A percentile compares a stretch with the other conserved stretches of the same genome.
phyloP scores from a whole-genome alignment of 2,797 vertebrate species.

The Tragelaphus eurycerus region DNA sequence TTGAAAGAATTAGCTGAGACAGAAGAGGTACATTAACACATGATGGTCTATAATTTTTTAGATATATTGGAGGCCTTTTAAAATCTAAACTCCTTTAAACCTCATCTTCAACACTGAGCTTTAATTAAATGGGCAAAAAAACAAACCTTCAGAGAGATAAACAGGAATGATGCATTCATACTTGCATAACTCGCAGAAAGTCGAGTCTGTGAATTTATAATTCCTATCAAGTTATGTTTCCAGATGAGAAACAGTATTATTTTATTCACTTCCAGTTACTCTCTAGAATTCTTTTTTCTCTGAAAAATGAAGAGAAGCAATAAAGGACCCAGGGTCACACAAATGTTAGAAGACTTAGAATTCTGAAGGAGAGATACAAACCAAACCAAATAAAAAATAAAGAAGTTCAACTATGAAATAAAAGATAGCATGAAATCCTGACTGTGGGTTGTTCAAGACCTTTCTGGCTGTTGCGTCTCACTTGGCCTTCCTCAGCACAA shows the following conservation, averaged over 20 bases:
- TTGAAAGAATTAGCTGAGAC: conserved; percentile 45
- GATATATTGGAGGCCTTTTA: conserved; percentile 29
- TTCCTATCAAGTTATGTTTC: conserved; percentile 38
- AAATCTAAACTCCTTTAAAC: conserved; percentile 50
- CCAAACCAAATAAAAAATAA: background rate
- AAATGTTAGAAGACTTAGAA: background rate
- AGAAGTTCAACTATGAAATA: conserved; percentile 1
- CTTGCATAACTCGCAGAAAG: conserved; percentile 1
- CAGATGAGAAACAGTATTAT: conserved; percentile 44
- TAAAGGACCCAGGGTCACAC: background rate
- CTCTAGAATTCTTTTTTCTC: conserved; percentile 9
- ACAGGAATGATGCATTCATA: conserved; percentile 50
- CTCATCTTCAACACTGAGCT: conserved; percentile 16
- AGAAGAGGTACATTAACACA: conserved; percentile 39
- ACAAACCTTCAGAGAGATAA: conserved; percentile 49
- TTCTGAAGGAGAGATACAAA: background rate
- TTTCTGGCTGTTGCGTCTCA: background rate
- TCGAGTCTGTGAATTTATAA: conserved; percentile 35
- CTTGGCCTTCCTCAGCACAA: conserved; percentile 19
- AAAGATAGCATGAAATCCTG: background rate
- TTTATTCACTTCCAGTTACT: conserved; percentile 34
- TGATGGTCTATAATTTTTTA: conserved; percentile 7
- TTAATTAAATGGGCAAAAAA: conserved; percentile 18
- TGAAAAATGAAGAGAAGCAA: background rate
- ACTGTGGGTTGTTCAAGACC: background rate